Percentiles rank a stretch among this genome's conserved stretches.
These are phyloP conservation scores for Fistularia tabacaria DNA, from an alignment of 2,797 vertebrate genomes.

Conservation along the genomic window DNA sequence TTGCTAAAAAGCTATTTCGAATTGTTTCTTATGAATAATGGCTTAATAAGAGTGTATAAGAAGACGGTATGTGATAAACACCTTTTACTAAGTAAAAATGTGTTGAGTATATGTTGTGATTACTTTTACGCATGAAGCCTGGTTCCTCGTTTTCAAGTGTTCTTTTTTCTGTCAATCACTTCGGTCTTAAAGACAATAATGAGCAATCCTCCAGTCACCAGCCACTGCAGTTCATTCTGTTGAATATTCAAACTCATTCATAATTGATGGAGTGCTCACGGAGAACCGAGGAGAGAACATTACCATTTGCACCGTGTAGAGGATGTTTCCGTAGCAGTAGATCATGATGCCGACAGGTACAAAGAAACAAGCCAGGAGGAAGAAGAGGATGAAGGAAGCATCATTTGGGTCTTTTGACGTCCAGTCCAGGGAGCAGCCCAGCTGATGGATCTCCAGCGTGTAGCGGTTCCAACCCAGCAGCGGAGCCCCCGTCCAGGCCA, in stretches of 20 bases:
- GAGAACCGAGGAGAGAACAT: background rate
- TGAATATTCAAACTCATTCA: constrained; percentile 5
- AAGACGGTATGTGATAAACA: no score
- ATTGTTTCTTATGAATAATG: no score
- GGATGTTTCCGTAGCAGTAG: constrained; percentile 92
- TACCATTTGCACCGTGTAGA: constrained; percentile 88
- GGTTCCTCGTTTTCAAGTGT: no score
- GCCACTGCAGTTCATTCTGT: no score
- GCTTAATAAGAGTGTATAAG: no score
- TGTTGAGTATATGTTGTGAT: no score
- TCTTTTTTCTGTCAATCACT: no score
- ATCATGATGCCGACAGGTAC: constrained; percentile 86
- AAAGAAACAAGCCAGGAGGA: constrained; percentile 87
- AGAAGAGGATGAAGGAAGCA: constrained; percentile 87
- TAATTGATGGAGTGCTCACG: constrained; percentile 1
- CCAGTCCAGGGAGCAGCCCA: constrained; percentile 91
- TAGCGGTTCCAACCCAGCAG: constrained; percentile 95
- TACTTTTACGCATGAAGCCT: no score
- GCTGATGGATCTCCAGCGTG: constrained; percentile 83
- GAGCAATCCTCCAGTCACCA: background rate
- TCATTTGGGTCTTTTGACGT: constrained; percentile 85
- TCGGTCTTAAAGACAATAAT: background rate
- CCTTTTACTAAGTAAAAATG: no score
- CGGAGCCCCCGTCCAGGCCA: constrained; percentile 88
- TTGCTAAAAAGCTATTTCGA: no score